phyloP scores from a whole-genome alignment of 2,113 vertebrate species.

The Symphodus melops region DNA sequence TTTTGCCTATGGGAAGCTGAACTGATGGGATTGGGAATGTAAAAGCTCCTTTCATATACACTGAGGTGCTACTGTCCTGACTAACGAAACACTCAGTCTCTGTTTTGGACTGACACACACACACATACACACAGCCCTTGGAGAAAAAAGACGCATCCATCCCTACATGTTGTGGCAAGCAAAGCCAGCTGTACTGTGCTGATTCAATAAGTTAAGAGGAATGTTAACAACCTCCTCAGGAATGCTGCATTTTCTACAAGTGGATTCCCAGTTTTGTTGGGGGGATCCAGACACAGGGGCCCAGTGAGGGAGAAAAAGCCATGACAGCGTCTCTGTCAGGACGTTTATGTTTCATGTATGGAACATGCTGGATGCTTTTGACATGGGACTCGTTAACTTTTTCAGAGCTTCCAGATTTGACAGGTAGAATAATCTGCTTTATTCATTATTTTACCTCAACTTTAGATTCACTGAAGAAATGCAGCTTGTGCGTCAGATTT shows the following conservation, averaged over 20 bases:
- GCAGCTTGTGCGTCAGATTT: not conserved
- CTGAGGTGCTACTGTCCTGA: conserved; percentile 57
- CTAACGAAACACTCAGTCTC: conserved; percentile 52
- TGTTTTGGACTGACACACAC: conserved; percentile 30
- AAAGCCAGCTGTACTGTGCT: conserved; percentile 70
- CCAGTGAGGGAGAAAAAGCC: conserved; percentile 44
- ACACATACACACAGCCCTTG: conserved; percentile 30
- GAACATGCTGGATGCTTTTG: not conserved
- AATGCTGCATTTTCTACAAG: conserved; percentile 71
- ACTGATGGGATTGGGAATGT: conserved; percentile 29
- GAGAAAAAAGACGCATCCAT: conserved; percentile 38
- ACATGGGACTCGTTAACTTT: too few species aligned
- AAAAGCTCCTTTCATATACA: conserved; percentile 66
- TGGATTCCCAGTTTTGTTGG: conserved; percentile 59
- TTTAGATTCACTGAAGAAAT: not conserved
- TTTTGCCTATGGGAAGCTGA: conserved; percentile 18
- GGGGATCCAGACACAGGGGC: conserved; percentile 56
- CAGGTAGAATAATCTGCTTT: not conserved
- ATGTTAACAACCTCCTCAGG: conserved; percentile 77
- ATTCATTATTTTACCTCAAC: too few species aligned
- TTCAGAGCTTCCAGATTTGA: not conserved
- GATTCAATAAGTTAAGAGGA: conserved; percentile 72
- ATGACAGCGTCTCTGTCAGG: conserved; percentile 19
- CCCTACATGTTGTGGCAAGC: conserved; percentile 58
- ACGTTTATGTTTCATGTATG: not conserved